Evolutionary conservation across 2,888 invertebrate species (phyloP), one percentile per base, ranked within the genome.

Genomic region (Acanthosepion esculentum): DNA sequence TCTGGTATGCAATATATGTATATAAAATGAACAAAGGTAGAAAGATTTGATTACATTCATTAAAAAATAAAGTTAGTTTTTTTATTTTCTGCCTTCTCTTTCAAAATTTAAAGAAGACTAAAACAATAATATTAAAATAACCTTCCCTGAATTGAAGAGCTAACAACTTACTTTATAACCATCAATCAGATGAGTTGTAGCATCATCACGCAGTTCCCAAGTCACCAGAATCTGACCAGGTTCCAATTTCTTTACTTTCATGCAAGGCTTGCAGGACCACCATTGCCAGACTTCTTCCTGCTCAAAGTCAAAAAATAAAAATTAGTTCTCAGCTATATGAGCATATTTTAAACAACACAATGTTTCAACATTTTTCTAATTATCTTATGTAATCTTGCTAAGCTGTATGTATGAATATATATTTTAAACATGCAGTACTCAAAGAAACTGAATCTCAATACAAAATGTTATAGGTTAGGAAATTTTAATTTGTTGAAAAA

Each of bases 181-280:
- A 93, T 95, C 95, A 94, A 95, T 95, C 94, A 95, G 95, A 41
- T 95, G 91, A 94, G 91, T 94, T 20, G 94, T 94, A 50, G 59
- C 94, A 41, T 95, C 95, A 53, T 95, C 95, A 78, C 78, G 78
- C 33, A 78, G 33, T 78, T 97, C 97, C 97, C 97, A 97, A 96
- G 97, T 97, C 48, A 97, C 96, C 95, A 97, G 97, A 96, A 97
- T 96, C 48, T 96, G 96, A 20, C 97, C 97, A 48, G 97, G 97
- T n/a, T 95, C 96, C 2, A 96, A 96, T 95, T 97, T 96, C 94
- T 96, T 96, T 12, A 95, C 97, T 95, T 96, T 97, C 94, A 97
- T 96, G 91, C 96, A 95, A 7, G 97, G 97, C 29, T 96, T 96
- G 96, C 97, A 97, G 91, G 96, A 96, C 96, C 96, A 96, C 97